These are phyloP conservation scores for Microdon myrmicae DNA, from an alignment of 2,888 invertebrate genomes.

Conservation along the genomic window DNA sequence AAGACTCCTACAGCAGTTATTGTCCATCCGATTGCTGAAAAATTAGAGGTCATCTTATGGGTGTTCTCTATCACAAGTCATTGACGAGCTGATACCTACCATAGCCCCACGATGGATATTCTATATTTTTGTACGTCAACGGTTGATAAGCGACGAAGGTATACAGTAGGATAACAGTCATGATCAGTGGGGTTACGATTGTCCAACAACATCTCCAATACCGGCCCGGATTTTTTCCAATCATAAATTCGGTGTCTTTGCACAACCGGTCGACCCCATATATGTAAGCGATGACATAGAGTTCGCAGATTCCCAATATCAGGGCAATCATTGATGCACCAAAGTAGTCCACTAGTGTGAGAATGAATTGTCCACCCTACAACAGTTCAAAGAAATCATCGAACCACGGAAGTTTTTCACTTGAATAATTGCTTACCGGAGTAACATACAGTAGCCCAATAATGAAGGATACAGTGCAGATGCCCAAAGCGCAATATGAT, in stretches of 20 bases:
- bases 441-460: conserved; percentile 74
- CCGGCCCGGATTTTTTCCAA: conserved; percentile 73
- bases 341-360: conserved; percentile 78
- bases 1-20: conserved; percentile 68
- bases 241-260: conserved; percentile 83
- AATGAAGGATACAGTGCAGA: conserved; percentile 69
- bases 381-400: not conserved
- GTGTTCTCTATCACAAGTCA: not conserved
- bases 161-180: conserved; percentile 78
- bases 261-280: conserved; percentile 77
- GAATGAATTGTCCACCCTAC: conserved; percentile 79
- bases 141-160: conserved; percentile 73
- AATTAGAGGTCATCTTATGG: not conserved
- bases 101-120: conserved; percentile 73
- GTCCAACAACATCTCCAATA: conserved; percentile 88
- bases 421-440: conserved; percentile 71
- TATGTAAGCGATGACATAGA: conserved; percentile 77
- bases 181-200: conserved; percentile 76
- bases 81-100: conserved; percentile 66
- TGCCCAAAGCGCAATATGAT: conserved; percentile 69
- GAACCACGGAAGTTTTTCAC: not conserved
- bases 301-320: conserved; percentile 74
- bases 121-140: conserved; percentile 71
- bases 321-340: conserved; percentile 81
- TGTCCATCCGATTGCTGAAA: conserved; percentile 67